Evolutionary conservation across 1,140 invertebrate species (phyloP).

Genomic region (Micrasema longulum): DNA sequence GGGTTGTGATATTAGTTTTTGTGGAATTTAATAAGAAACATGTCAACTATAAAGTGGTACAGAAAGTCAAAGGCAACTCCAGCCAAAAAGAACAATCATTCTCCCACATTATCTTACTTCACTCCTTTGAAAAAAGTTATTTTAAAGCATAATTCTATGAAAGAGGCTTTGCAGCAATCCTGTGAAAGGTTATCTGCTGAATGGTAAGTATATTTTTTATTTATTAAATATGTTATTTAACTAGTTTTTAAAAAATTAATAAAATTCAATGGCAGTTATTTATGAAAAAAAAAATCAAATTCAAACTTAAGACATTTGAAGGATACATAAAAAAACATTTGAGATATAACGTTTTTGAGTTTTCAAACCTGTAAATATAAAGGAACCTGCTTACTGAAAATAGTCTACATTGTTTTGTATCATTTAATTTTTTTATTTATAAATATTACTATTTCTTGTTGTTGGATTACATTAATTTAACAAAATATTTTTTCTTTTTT

Average conservation of each 20-base stretch:
- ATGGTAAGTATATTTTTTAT: background rate
- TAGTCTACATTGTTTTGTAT: no score
- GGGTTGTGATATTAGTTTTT: no score
- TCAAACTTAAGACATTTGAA: background rate
- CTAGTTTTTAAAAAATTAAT: background rate
- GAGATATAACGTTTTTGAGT: no score
- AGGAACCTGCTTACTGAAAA: no score
- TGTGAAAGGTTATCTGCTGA: slow-evolving; percentile 18
- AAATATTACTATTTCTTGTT: no score
- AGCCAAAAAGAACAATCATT: background rate
- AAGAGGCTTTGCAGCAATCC: background rate
- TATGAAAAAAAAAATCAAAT: background rate
- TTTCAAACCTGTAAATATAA: no score
- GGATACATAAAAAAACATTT: background rate
- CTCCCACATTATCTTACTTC: slow-evolving; percentile 9
- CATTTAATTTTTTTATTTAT: no score
- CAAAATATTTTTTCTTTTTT: no score
- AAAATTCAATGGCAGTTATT: background rate
- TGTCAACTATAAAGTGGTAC: slow-evolving; percentile 12
- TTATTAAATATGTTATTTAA: background rate
- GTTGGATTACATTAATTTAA: no score
- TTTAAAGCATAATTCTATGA: background rate
- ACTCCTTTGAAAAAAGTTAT: slow-evolving; percentile 14
- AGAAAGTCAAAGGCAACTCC: background rate
- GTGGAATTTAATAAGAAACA: no score